These are phyloP conservation scores for Homarus gammarus DNA, from an alignment of 2,888 invertebrate genomes.

Conservation along the genomic window DNA sequence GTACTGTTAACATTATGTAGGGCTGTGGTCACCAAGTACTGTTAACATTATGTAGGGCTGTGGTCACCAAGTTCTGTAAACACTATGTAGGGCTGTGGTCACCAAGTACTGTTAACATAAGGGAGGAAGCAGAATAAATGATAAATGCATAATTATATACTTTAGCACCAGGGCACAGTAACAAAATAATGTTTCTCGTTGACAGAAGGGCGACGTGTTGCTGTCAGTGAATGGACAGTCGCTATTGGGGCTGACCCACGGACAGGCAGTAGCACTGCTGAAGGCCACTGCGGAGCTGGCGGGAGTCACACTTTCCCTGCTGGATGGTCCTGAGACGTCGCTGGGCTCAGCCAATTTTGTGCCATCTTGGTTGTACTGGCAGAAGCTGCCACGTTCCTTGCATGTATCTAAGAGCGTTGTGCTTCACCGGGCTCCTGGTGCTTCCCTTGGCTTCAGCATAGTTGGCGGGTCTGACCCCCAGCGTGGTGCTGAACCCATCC, in stretches of 20 bases:
- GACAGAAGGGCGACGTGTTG: slow-evolving; percentile 81
- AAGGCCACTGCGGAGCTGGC: slow-evolving; percentile 79
- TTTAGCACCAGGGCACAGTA: too few species aligned
- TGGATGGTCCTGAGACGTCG: slow-evolving; percentile 80
- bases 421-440: slow-evolving; percentile 79
- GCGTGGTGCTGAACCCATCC: slow-evolving; percentile 80
- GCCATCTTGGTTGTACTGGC: slow-evolving; percentile 81
- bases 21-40: too few species aligned
- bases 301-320: slow-evolving; percentile 79
- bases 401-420: slow-evolving; percentile 79
- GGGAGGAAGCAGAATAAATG: too few species aligned
- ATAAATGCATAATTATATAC: too few species aligned
- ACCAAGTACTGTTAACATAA: too few species aligned
- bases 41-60: too few species aligned
- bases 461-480: slow-evolving; percentile 80
- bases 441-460: slow-evolving; percentile 80
- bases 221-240: slow-evolving; percentile 80
- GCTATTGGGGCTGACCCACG: slow-evolving; percentile 80
- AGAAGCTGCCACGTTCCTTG: slow-evolving; percentile 79
- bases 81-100: too few species aligned
- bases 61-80: too few species aligned
- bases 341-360: slow-evolving; percentile 80
- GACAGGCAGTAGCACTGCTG: slow-evolving; percentile 80
- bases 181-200: neutral
- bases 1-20: too few species aligned